These are phyloP conservation scores for Drosophila leontia DNA, from an alignment of 1,140 invertebrate genomes.

Conservation along the genomic window DNA sequence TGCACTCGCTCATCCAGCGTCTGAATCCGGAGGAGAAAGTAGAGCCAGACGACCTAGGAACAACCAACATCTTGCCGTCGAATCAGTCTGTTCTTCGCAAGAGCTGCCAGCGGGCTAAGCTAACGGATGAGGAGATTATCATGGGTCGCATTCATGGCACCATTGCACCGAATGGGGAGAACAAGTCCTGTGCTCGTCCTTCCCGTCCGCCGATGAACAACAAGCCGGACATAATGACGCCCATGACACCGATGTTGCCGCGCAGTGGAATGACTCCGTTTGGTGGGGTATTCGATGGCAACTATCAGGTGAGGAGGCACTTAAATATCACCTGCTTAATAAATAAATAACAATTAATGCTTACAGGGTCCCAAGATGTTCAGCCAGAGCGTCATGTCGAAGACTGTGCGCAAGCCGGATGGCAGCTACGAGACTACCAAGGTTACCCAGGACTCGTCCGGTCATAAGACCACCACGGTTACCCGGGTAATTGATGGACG, in stretches of 20 bases:
- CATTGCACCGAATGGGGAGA: constrained; percentile 55
- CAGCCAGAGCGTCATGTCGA: constrained; percentile 83
- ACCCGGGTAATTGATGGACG: constrained; percentile 74
- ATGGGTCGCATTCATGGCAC: constrained; percentile 84
- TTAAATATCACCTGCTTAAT: accelerated
- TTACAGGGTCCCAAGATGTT: constrained; percentile 80
- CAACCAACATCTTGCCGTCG: constrained; percentile 60
- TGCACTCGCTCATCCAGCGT: constrained; percentile 79
- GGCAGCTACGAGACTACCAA: constrained; percentile 81
- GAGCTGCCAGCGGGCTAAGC: constrained; percentile 31
- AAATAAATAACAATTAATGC: neutral
- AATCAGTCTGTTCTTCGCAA: constrained; percentile 50
- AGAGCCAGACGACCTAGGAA: constrained; percentile 18
- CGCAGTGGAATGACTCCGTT: constrained; percentile 62
- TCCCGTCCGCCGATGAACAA: constrained; percentile 48
- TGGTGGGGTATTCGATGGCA: constrained; percentile 80
- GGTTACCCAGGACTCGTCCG: constrained; percentile 74
- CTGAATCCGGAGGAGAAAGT: constrained; percentile 60
- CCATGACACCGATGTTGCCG: constrained; percentile 76
- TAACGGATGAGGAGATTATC: constrained; percentile 80
- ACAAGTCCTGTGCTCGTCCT: constrained; percentile 17
- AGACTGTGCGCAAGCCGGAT: constrained; percentile 82
- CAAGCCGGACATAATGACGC: constrained; percentile 76
- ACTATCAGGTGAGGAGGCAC: constrained; percentile 56
- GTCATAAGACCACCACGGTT: constrained; percentile 80